Conservation (phyloP, 2,113 vertebrate species). For the Malurus cyaneus region DNA sequence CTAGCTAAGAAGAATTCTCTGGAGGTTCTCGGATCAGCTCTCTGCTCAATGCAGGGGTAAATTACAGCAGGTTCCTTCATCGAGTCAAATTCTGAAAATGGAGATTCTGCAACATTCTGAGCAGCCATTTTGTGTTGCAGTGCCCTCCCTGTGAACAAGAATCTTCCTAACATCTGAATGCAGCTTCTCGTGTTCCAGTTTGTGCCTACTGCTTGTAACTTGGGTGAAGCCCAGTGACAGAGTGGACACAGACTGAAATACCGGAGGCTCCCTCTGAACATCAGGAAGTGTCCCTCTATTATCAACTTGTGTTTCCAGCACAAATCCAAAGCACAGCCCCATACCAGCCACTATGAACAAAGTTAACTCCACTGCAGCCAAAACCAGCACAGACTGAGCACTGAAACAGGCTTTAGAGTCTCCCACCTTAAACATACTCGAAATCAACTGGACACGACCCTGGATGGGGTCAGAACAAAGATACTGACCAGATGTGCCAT, state of each 20-base stretch:
- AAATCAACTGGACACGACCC: accelerated
- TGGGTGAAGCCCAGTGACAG: background rate
- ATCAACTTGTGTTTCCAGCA: background rate
- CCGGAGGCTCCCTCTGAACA: background rate
- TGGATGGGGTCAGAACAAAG: background rate
- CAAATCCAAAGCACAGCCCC: background rate
- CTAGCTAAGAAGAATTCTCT: background rate
- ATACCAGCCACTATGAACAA: background rate
- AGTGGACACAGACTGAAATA: background rate
- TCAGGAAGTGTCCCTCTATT: background rate
- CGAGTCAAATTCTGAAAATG: background rate
- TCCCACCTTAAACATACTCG: background rate
- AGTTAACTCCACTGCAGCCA: background rate
- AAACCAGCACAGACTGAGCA: background rate
- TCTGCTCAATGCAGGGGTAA: background rate
- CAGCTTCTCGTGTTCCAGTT: background rate
- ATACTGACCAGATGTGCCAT: background rate
- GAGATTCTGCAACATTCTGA: background rate
- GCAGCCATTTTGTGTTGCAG: background rate
- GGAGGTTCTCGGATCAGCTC: background rate
- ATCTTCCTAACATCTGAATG: background rate
- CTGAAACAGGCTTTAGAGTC: background rate
- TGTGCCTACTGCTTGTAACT: background rate
- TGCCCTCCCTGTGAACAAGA: background rate
- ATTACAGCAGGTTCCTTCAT: background rate